These are phyloP conservation scores for Diglossa cyanea DNA, from an alignment of 2,797 vertebrate genomes.

Conservation along the genomic window DNA sequence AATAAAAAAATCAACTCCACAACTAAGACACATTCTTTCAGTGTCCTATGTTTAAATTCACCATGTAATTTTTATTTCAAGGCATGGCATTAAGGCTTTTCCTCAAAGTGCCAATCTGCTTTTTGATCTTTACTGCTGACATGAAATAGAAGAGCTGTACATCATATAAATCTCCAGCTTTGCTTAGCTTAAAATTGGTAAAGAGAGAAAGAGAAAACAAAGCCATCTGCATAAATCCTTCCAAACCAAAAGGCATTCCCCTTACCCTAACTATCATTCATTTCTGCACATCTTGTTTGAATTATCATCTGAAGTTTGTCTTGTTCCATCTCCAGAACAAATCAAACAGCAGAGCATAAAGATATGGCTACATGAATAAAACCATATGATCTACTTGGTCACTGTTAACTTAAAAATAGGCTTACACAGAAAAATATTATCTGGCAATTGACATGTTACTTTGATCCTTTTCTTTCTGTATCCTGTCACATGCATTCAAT, in stretches of 20 bases:
- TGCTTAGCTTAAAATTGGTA: constrained; percentile 60
- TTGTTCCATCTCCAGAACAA: constrained; percentile 73
- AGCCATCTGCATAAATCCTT: constrained; percentile 74
- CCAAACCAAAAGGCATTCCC: constrained; percentile 68
- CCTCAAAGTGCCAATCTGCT: constrained; percentile 43
- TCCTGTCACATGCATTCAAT: constrained; percentile 57
- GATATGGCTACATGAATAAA: constrained; percentile 72
- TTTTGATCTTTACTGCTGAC: constrained; percentile 68
- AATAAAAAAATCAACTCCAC: neutral
- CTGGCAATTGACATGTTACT: constrained; percentile 70
- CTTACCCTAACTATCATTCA: constrained; percentile 58
- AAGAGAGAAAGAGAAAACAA: constrained; percentile 72
- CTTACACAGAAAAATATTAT: constrained; percentile 66
- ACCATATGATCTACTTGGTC: constrained; percentile 71
- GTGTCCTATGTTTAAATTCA: neutral
- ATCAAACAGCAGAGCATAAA: constrained; percentile 62
- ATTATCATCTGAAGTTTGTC: constrained; percentile 73
- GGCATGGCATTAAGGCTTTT: neutral
- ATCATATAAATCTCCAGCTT: constrained; percentile 69
- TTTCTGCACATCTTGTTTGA: constrained; percentile 78
- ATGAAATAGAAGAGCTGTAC: constrained; percentile 58
- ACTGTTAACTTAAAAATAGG: constrained; percentile 56
- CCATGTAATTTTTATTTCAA: neutral
- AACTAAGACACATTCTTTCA: neutral
- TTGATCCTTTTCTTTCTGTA: constrained; percentile 70